Evolutionary conservation across 1,140 invertebrate species (phyloP), one percentile per base, ranked within the genome.

Genomic region (Leptopilina boulardi): DNA sequence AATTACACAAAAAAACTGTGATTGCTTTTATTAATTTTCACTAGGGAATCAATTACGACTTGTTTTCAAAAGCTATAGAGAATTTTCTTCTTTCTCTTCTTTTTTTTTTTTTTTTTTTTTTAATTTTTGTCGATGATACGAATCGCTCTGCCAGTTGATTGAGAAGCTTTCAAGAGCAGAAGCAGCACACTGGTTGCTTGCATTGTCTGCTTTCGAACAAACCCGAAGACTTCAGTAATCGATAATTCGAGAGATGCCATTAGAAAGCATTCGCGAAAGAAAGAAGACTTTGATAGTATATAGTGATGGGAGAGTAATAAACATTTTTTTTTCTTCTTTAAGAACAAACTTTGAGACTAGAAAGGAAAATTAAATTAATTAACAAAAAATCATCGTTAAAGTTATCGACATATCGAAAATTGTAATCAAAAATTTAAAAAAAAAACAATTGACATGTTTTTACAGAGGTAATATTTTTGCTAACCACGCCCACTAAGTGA

Each of bases 101-200:
- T 47, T 47, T 47, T 51, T 51, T 51, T 18, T n/a, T n/a, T n/a
- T n/a, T n/a, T n/a, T n/a, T n/a, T n/a, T n/a, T n/a, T n/a, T n/a
- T n/a, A n/a, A n/a, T n/a, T n/a, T n/a, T n/a, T n/a, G n/a, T 18
- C 47, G 15, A 18, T n/a, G 47, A 51, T 51, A n/a, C n/a, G 47
- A 51, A n/a, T 51, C 47, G n/a, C 47, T 51, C 47, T 51, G 47
- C 3, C 47, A 51, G 18, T 51, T 51, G 47, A 51, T 51, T 51
- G 47, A 51, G 47, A 51, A 51, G 47, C 47, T 51, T 51, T 51
- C 47, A 51, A 51, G 47, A 51, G 47, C 47, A 51, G 47, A 51
- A 51, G 47, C 47, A 51, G 47, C 47, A 51, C 47, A 51, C 47
- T 51, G 47, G 47, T 51, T 51, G 47, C 47, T 51, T 51, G 47